phyloP scores from a whole-genome alignment of 2,888 invertebrate genomes.

The Galerucella nymphaeae region DNA sequence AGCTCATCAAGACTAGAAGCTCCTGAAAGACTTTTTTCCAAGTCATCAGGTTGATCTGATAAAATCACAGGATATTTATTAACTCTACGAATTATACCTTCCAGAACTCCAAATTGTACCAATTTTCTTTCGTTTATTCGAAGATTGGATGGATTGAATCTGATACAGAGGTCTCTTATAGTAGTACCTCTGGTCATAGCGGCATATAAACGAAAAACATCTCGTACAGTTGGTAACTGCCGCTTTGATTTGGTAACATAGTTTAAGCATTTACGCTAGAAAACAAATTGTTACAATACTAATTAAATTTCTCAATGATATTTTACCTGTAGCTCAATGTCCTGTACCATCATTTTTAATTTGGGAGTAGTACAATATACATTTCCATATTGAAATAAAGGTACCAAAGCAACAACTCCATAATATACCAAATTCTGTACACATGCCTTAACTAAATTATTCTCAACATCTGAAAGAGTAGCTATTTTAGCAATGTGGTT shows the following conservation, averaged over 20 bases:
- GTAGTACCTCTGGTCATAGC: slow-evolving; percentile 79
- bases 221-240: slow-evolving; percentile 67
- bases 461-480: slow-evolving; percentile 90
- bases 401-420: slow-evolving; percentile 71
- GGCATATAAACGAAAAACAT: slow-evolving; percentile 74
- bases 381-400: slow-evolving; percentile 76
- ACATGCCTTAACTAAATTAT: slow-evolving; percentile 92
- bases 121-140: slow-evolving; percentile 84
- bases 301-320: not conserved
- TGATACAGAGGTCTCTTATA: slow-evolving; percentile 75
- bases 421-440: slow-evolving; percentile 91
- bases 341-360: slow-evolving; percentile 67
- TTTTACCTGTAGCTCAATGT: slow-evolving; percentile 63
- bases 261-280: slow-evolving; percentile 62
- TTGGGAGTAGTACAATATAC: slow-evolving; percentile 73
- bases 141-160: slow-evolving; percentile 78
- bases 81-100: slow-evolving; percentile 83
- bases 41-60: slow-evolving; percentile 55
- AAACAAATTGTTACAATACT: slow-evolving; percentile 32
- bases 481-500: slow-evolving; percentile 93
- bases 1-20: slow-evolving; percentile 88
- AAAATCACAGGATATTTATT: slow-evolving; percentile 71
- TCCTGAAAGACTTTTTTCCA: slow-evolving; percentile 81
- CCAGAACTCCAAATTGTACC: slow-evolving; percentile 88
- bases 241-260: slow-evolving; percentile 61